Conservation (phyloP, 2,797 vertebrate genomes). For the Novumbra hubbsi region DNA sequence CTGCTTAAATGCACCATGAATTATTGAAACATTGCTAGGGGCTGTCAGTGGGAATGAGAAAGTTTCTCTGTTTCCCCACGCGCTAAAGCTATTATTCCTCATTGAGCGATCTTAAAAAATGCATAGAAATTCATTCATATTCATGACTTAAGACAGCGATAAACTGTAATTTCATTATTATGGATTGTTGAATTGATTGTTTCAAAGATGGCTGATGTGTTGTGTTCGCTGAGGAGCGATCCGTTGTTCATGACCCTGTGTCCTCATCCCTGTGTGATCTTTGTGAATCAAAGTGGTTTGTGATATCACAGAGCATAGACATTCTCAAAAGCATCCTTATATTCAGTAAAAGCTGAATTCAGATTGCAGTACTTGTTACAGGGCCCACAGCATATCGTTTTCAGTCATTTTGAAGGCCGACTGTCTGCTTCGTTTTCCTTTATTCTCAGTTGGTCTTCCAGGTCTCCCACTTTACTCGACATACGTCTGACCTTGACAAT, state of each 20-base stretch:
- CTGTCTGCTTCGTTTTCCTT: background rate
- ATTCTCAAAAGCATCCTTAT: background rate
- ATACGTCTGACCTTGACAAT: background rate
- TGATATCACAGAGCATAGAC: background rate
- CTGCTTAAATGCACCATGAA: slow-evolving; percentile 23
- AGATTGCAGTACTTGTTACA: background rate
- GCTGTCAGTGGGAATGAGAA: slow-evolving; percentile 8
- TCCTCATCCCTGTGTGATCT: background rate
- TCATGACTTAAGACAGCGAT: background rate
- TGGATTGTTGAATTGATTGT: background rate
- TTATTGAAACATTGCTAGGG: slow-evolving; percentile 23
- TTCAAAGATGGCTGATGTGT: slow-evolving; percentile 2
- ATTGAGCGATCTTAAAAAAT: slow-evolving; percentile 7
- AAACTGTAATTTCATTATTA: background rate
- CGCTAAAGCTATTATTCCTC: slow-evolving; percentile 10
- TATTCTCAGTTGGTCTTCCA: background rate
- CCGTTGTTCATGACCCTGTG: background rate
- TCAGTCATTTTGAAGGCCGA: background rate
- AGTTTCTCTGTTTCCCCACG: background rate
- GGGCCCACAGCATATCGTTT: background rate
- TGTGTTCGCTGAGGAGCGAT: background rate
- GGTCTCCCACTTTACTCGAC: background rate
- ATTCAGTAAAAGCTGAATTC: background rate
- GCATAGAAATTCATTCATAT: slow-evolving; percentile 7
- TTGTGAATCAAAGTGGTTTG: background rate